Base-by-base conservation (phyloP, 2,888 invertebrate genomes). In the Nomada ruficornis region DNA sequence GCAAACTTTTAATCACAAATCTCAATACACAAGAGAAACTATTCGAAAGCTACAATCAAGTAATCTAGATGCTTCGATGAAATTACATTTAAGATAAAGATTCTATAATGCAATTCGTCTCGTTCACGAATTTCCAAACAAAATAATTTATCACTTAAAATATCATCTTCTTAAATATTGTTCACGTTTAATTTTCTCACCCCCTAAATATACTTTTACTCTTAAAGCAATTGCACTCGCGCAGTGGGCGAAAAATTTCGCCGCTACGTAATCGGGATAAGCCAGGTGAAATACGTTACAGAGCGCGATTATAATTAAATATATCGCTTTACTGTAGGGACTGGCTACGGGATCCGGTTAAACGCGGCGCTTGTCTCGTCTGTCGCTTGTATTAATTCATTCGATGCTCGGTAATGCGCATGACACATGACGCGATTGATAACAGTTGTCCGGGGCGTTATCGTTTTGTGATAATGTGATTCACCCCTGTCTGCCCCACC, bases 391-490 rank as follows among this genome's bases (percentile, higher is more conserved):
- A 67, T 80, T 80, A 75, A 71, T 64, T 75, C 70, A 69, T 80
- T 82, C 68, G 70, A 18, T 60, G 69, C 44, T 60, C 68, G 80
- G n/a, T 64, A 69, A 73, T 65, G 73, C 69, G 68, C 72, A 23
- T 79, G 81, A 81, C 81, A 73, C 73, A 62, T 62, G 69, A 60
- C 47, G 59, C 81, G 73, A 81, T 81, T 79, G 81, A 81, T 81
- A 81, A 81, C 81, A 54, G 73, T 79, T 69, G 63, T 63, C 47
- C 54, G 52, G 52, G 57, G 63, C 29, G 62, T 29, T 59, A 52
- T 29, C 50, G 44, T 63, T 47, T 62, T 29, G 63, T 44, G 79
- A 79, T 72, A 69, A 80, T 72, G 60, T 10, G 42, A 71, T 67
- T 42, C 67, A 29, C 36, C 42, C 26, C 26, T 13, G 20, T 23